phyloP scores from a whole-genome alignment of 1,140 invertebrate genomes.

The Zaprionus inermis region DNA sequence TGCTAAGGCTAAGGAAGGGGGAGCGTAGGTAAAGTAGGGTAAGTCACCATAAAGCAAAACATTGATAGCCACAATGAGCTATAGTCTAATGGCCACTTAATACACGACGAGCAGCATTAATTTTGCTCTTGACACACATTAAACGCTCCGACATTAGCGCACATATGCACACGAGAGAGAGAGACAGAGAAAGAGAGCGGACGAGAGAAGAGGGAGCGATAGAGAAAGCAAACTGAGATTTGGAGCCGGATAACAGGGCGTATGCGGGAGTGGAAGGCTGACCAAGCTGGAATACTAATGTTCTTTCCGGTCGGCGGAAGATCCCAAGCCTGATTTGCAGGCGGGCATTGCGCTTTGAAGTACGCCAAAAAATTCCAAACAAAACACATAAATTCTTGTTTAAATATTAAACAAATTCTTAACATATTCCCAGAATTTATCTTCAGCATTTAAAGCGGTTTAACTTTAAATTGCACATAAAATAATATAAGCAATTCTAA shows the following conservation, averaged over 20 bases:
- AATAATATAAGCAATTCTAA: neutral
- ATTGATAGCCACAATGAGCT: conserved; percentile 22
- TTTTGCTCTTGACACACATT: conserved; percentile 77
- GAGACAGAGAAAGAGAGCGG: neutral
- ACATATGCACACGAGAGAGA: conserved; percentile 7
- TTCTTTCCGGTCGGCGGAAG: neutral
- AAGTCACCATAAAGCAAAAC: conserved; percentile 36
- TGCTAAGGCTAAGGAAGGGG: neutral
- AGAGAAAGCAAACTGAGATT: conserved; percentile 1
- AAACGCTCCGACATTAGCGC: conserved; percentile 27
- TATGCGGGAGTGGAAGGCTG: too few species aligned
- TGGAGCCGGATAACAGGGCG: neutral
- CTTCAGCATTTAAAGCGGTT: neutral
- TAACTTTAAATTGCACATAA: neutral
- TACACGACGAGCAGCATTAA: conserved; percentile 68
- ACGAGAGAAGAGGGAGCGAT: neutral
- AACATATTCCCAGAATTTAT: neutral
- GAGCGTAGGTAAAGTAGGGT: neutral
- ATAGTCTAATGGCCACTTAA: conserved; percentile 66
- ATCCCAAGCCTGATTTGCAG: neutral
- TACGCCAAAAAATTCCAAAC: neutral
- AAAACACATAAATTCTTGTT: neutral
- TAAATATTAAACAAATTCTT: neutral
- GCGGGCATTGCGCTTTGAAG: neutral
- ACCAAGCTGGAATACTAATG: neutral